Conservation (phyloP, 2,797 vertebrate species). For the Garrulus glandarius region DNA sequence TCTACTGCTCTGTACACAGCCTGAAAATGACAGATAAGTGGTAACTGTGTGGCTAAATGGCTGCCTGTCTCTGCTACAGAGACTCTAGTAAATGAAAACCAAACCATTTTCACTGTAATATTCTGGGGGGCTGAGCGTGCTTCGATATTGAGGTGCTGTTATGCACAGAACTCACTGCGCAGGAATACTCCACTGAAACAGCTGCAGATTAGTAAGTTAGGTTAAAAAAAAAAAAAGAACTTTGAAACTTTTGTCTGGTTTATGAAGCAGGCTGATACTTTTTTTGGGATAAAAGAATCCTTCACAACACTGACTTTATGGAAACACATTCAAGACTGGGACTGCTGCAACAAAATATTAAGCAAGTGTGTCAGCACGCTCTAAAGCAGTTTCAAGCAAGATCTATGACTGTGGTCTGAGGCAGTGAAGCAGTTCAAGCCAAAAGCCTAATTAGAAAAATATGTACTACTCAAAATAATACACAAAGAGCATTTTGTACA, state of each 20-base stretch:
- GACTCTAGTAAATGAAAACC: not conserved
- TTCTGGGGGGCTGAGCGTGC: fast-evolving
- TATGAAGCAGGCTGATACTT: not conserved
- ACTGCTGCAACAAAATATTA: not conserved
- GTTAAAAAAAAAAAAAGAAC: not conserved
- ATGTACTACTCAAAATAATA: not conserved
- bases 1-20: not conserved
- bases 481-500: not conserved
- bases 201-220: not conserved
- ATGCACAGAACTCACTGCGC: fast-evolving
- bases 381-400: not conserved
- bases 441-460: constrained; percentile 35
- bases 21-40: fast-evolving
- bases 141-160: not conserved
- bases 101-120: not conserved
- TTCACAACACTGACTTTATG: not conserved
- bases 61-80: not conserved
- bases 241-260: not conserved
- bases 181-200: not conserved
- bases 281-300: not conserved
- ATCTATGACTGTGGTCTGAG: not conserved
- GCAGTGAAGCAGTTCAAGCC: not conserved
- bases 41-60: not conserved
- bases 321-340: not conserved
- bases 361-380: fast-evolving